Evolutionary conservation across 2,113 vertebrate species (phyloP), one percentile per base, ranked within the genome.

Genomic region (Megaceryle maxima): DNA sequence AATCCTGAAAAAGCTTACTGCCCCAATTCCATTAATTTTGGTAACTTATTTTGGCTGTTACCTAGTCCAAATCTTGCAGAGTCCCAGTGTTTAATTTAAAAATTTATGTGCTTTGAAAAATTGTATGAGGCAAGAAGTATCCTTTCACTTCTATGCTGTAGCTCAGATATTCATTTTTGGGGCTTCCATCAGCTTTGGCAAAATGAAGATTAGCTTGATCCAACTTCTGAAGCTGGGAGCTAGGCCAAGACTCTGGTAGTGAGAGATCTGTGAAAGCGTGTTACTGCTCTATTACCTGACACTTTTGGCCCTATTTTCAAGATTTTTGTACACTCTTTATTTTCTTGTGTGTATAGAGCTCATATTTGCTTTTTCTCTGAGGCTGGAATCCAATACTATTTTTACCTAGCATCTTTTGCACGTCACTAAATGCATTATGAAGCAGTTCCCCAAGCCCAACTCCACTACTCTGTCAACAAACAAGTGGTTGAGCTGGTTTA

Each of bases 221-320:
- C 97, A 98, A 96, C 90, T 97, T 98, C 97, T 97, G 86, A 97
- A 96, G 59, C 97, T 97, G 97, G 97, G 97, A 98, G 41, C 21
- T 83, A 62, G 46, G 95, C 97, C 98, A 98, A 95, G 94, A 62
- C 80, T 95, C 77, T 96, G 80, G 96, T 95, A 97, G 96, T 97
- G 91, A 87, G 95, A 96, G 76, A 96, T 97, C 97, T 97, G 95
- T 16, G 66, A 96, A 94, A 97, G 76, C 80, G 16, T 96, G 90
- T 95, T 97, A 83, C 88, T 97, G 57, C 89, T 98, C 74, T 97
- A 97, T 96, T 97, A 97, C 96, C 96, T 97, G 97, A 97, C 93
- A 95, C 80, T 96, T 98, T 95, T 98, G 97, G 97, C 96, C 76
- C 63, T 83, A 69, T 96, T 96, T 94, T 88, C 73, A 83, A 94